Evolutionary conservation across 1,140 invertebrate genomes (phyloP).

Genomic region (Monochamus saltuarius): DNA sequence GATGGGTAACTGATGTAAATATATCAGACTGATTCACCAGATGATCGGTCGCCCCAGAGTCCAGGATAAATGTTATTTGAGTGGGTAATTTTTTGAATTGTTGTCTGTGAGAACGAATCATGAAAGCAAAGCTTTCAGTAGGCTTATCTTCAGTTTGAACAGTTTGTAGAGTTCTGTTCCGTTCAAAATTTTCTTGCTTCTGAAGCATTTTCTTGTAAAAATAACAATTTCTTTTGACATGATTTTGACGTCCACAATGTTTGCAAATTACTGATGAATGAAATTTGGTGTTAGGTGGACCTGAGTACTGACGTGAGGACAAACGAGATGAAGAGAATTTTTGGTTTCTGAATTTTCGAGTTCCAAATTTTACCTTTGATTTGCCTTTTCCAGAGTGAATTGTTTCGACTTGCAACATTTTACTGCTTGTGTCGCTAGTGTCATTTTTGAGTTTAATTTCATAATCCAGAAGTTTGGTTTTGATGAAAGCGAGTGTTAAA

Average conservation of each 20-base stretch:
- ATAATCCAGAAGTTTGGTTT: too few species aligned
- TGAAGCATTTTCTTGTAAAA: constrained; percentile 19
- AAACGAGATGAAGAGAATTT: too few species aligned
- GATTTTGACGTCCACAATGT: constrained; percentile 22
- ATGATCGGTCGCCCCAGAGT: constrained; percentile 26
- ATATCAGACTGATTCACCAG: constrained; percentile 19
- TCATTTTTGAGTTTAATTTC: too few species aligned
- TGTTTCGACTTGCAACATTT: constrained; percentile 45
- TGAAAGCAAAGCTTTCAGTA: constrained; percentile 14
- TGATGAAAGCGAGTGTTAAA: too few species aligned
- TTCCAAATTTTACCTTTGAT: constrained; percentile 20
- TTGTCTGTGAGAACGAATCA: neutral
- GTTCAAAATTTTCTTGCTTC: constrained; percentile 1
- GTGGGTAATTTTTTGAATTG: neutral
- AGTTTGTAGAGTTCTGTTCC: neutral
- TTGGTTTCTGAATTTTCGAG: constrained; percentile 6
- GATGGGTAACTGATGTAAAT: constrained; percentile 3
- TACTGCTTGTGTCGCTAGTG: too few species aligned
- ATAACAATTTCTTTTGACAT: constrained; percentile 13
- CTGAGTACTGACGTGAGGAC: neutral
- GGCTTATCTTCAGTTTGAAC: neutral
- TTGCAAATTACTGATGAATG: constrained; percentile 19
- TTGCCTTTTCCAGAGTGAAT: constrained; percentile 52
- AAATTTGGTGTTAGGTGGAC: neutral
- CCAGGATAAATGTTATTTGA: constrained; percentile 15